Conservation (phyloP, 2,113 vertebrate species). For the Alethe diademata region DNA sequence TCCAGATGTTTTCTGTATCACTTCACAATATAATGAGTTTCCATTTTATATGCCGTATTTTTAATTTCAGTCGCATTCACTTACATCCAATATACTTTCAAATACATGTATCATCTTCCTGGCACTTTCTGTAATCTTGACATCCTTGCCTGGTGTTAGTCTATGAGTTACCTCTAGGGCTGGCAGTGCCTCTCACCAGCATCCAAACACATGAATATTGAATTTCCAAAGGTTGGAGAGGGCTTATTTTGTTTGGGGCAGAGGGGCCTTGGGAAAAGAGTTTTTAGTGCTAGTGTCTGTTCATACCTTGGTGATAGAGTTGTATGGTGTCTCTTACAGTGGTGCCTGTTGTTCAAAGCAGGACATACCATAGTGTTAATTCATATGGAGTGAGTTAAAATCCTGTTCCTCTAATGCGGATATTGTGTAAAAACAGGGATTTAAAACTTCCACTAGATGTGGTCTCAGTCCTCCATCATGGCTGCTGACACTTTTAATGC, state of each 20-base stretch:
- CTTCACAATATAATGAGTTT: background rate
- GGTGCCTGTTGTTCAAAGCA: background rate
- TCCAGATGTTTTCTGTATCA: constrained; percentile 42
- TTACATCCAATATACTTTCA: background rate
- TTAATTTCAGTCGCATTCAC: background rate
- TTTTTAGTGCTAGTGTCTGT: background rate
- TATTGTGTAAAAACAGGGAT: background rate
- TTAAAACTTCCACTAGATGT: background rate
- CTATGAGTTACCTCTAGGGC: background rate
- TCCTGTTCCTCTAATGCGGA: background rate
- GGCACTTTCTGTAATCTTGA: background rate
- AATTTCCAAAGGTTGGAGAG: background rate
- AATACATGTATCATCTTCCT: background rate
- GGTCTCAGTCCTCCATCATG: background rate
- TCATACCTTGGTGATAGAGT: background rate
- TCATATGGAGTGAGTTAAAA: background rate
- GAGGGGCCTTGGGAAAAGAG: background rate
- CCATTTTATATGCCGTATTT: background rate
- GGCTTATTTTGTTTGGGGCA: background rate
- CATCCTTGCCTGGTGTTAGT: background rate
- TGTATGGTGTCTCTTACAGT: background rate
- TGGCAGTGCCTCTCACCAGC: background rate
- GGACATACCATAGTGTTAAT: background rate
- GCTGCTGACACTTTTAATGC: background rate
- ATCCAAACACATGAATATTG: background rate